Evolutionary conservation across 1,140 invertebrate species (phyloP).

Genomic region (Marisa cornuarietis): DNA sequence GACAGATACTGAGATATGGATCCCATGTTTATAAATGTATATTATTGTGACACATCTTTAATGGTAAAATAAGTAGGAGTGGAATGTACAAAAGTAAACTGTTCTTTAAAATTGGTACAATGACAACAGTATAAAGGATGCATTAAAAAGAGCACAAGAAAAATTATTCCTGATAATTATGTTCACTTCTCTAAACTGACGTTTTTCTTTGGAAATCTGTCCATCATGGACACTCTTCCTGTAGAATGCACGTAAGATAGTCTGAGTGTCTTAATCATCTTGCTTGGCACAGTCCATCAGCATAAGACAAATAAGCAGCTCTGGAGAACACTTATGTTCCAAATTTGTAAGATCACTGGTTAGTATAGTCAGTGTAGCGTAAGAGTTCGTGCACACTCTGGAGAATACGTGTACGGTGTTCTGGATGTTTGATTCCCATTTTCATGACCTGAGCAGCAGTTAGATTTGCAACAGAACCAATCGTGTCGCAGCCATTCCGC

Average conservation of each 20-base stretch:
- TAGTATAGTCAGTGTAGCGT: slow-evolving; percentile 3
- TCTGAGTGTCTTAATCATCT: neutral
- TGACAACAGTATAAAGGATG: no score
- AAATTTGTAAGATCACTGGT: neutral
- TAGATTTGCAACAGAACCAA: slow-evolving; percentile 88
- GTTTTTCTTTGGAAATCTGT: no score
- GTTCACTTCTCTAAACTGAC: no score
- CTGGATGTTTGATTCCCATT: slow-evolving; percentile 84
- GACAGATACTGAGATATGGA: no score
- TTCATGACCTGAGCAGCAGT: slow-evolving; percentile 89
- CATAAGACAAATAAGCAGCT: neutral
- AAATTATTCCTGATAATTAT: no score
- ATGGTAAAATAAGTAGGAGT: no score
- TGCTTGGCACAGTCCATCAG: neutral
- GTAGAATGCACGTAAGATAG: neutral
- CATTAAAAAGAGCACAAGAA: no score
- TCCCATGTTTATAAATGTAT: no score
- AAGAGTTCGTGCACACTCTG: slow-evolving; percentile 47
- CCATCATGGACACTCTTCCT: no score
- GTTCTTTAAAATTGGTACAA: no score
- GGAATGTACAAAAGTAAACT: no score
- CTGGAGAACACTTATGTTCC: neutral
- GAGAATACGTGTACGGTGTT: slow-evolving; percentile 86
- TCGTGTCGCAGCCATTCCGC: slow-evolving; percentile 90
- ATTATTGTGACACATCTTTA: no score